Percentiles rank a stretch among this genome's conserved stretches.
phyloP scores from a whole-genome alignment of 2,888 invertebrate genomes.

The Andricus quercusramuli region DNA sequence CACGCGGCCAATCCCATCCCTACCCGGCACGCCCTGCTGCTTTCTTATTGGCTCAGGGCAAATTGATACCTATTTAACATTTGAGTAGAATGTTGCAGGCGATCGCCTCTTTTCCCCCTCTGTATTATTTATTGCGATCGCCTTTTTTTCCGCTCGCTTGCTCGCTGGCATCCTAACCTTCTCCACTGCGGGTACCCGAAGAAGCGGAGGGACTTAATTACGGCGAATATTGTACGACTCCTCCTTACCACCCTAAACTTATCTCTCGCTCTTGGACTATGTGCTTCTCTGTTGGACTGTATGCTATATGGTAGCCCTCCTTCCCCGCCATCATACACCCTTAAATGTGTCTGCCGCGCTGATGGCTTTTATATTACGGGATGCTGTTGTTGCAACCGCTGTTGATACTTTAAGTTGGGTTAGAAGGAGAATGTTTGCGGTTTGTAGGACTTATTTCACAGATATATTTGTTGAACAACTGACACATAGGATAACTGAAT shows the following conservation, averaged over 20 bases:
- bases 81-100: slow-evolving; percentile 76
- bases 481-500: too few species aligned
- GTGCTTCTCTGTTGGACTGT: slow-evolving; percentile 16
- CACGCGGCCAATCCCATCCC: slow-evolving; percentile 47
- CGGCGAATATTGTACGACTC: slow-evolving; percentile 64
- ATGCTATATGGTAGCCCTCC: neutral
- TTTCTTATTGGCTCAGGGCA: slow-evolving; percentile 66
- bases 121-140: slow-evolving; percentile 61
- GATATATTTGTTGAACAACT: neutral
- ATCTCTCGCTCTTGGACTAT: slow-evolving; percentile 23
- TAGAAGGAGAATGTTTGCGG: neutral
- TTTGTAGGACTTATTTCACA: neutral
- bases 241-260: slow-evolving; percentile 24
- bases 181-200: slow-evolving; percentile 62
- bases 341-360: slow-evolving; percentile 7
- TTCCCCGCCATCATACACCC: neutral
- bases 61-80: slow-evolving; percentile 78
- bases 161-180: slow-evolving; percentile 43
- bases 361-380: slow-evolving; percentile 1
- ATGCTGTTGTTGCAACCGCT: slow-evolving; percentile 2
- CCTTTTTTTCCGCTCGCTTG: slow-evolving; percentile 57
- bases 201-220: slow-evolving; percentile 76
- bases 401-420: slow-evolving; percentile 14
- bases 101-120: slow-evolving; percentile 68
- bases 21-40: slow-evolving; percentile 56